Base-by-base conservation (phyloP, 2,888 invertebrate species). In the Lithophane ornitopus region DNA sequence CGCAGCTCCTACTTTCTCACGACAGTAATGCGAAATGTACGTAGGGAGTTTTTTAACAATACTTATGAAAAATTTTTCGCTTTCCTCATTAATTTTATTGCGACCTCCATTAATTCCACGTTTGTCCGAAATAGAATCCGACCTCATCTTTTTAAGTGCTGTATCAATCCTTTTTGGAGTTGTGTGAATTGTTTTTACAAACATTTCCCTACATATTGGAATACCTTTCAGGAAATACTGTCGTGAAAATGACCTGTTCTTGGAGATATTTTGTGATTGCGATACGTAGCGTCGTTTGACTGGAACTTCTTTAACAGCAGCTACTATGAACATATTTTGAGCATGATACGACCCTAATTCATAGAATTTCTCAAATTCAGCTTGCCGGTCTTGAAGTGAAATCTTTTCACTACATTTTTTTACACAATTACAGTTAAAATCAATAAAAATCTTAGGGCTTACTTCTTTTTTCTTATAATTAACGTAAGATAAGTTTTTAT, bases 181-280 rank as follows among this genome's bases (percentile, higher is more conserved):
- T n/a, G 78, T 81, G 54, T 83, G 72, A 52, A 83, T 49, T n/a
- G 61, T 76, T 58, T 80, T 80, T 11, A 78, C 66, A 61, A 78
- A 83, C 76, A 82, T 80, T n/a, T 78, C 70, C 28, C 70, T 71
- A 66, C 76, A 78, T 65, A 78, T 58, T 41, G 54, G 14, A 62
- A 66, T 44, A 46, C 66, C 74, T 52, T 70, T 59, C n/a, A 75
- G 52, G 39, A 70, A 70, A 58, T 76, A 76, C 49, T 72, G 68
- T 12, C 76, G 68, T 63, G 62, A 63, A 68, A 39, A 71, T 71
- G 63, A 46, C 34, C 58, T 63, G 8, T 76, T 75, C 69, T 76
- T 76, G 26, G 65, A 70, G n/a, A 6, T 54, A 8, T 70, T 65
- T 58, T 65, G 63, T 65, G 63, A 41, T 59, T 58, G 34, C 67